Evolutionary conservation across 2,797 vertebrate genomes (phyloP).

Genomic region (Champsocephalus esox): DNA sequence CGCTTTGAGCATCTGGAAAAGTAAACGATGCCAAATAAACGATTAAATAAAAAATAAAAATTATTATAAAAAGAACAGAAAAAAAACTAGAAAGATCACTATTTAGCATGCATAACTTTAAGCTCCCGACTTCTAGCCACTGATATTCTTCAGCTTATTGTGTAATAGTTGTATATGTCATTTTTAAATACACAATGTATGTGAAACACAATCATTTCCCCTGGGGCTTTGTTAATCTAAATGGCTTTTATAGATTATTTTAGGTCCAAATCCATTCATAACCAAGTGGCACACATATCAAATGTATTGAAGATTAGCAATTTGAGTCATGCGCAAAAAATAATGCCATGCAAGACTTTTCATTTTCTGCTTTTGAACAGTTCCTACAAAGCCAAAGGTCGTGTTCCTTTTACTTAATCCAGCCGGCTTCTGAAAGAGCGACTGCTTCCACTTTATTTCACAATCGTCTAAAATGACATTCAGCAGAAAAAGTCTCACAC

Average conservation of each 20-base stretch:
- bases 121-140: neutral
- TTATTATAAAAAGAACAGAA: neutral
- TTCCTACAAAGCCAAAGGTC: conserved; percentile 30
- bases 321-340: neutral
- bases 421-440: conserved; percentile 4
- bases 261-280: neutral
- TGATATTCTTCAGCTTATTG: neutral
- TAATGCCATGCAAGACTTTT: neutral
- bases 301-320: neutral
- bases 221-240: neutral
- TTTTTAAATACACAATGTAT: neutral
- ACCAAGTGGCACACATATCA: neutral
- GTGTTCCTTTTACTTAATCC: conserved; percentile 14
- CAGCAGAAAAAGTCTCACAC: conserved; percentile 3
- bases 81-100: neutral
- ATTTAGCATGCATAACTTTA: neutral
- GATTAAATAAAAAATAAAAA: no score
- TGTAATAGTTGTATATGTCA: neutral
- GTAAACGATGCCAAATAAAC: no score
- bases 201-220: neutral
- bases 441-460: conserved; percentile 1
- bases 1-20: no score
- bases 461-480: conserved; percentile 30
- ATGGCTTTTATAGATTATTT: conserved; percentile 7
- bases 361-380: neutral